These are phyloP conservation scores for Gonatopus flavifemur DNA, from an alignment of 1,140 invertebrate genomes.

Conservation along the genomic window DNA sequence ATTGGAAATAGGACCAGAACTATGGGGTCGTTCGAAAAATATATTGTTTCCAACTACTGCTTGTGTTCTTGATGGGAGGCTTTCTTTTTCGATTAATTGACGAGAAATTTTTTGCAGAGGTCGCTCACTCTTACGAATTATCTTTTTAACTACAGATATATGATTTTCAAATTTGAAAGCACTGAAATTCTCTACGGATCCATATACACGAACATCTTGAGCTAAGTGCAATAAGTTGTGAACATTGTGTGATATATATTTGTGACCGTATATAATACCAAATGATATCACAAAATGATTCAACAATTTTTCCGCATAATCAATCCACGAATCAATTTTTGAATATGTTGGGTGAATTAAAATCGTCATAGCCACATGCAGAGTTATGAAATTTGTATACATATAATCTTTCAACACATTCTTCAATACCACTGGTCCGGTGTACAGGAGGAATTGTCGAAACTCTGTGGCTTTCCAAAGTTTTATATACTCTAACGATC, in stretches of 20 bases:
- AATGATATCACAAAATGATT: slow-evolving; percentile 22
- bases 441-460: slow-evolving; percentile 37
- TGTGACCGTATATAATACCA: slow-evolving; percentile 15
- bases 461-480: too few relatives aligned
- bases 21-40: too few relatives aligned
- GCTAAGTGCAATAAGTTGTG: slow-evolving; percentile 19
- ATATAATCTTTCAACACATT: slow-evolving; percentile 8
- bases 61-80: too few relatives aligned
- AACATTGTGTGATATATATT: slow-evolving; percentile 21
- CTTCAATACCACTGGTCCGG: slow-evolving; percentile 27
- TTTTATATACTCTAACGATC: too few relatives aligned
- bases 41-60: too few relatives aligned
- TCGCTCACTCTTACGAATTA: not conserved
- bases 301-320: slow-evolving; percentile 17
- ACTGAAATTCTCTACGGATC: slow-evolving; percentile 11
- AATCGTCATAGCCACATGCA: slow-evolving; percentile 17
- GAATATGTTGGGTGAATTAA: slow-evolving; percentile 4
- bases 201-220: slow-evolving; percentile 11
- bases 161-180: slow-evolving; percentile 13
- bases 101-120: not conserved
- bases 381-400: slow-evolving; percentile 16
- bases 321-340: not conserved
- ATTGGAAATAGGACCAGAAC: too few relatives aligned
- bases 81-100: too few relatives aligned
- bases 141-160: not conserved